These are phyloP conservation scores for Chironomus riparius DNA, from an alignment of 2,888 invertebrate genomes.

Conservation along the genomic window DNA sequence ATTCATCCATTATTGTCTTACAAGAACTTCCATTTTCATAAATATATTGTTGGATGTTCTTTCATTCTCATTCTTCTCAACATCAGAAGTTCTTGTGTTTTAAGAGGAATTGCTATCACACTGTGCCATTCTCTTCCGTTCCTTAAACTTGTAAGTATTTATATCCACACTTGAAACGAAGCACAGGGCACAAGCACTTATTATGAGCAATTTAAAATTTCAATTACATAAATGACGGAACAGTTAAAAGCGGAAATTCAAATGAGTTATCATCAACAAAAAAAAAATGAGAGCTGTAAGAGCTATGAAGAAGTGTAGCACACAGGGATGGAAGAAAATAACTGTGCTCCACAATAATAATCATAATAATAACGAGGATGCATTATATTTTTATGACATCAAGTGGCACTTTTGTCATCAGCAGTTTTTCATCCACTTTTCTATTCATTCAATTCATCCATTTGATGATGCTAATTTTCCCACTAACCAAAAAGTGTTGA, in stretches of 20 bases:
- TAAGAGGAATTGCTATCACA: too few relatives aligned
- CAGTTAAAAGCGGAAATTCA: neutral
- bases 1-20: too few relatives aligned
- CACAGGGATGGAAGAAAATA: neutral
- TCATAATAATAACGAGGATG: neutral
- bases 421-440: neutral
- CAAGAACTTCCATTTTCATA: too few relatives aligned
- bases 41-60: too few relatives aligned
- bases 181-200: neutral
- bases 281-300: neutral
- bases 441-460: neutral
- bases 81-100: too few relatives aligned
- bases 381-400: constrained; percentile 18
- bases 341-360: neutral
- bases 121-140: too few relatives aligned
- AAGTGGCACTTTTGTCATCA: neutral
- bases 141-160: too few relatives aligned
- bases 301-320: too few relatives aligned
- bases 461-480: neutral
- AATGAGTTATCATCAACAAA: neutral
- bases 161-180: too few relatives aligned
- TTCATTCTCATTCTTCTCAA: too few relatives aligned
- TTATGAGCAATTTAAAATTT: neutral
- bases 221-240: neutral
- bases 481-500: neutral